Conservation (phyloP, 2,888 invertebrate genomes). For the Drosophila acutilabella region DNA sequence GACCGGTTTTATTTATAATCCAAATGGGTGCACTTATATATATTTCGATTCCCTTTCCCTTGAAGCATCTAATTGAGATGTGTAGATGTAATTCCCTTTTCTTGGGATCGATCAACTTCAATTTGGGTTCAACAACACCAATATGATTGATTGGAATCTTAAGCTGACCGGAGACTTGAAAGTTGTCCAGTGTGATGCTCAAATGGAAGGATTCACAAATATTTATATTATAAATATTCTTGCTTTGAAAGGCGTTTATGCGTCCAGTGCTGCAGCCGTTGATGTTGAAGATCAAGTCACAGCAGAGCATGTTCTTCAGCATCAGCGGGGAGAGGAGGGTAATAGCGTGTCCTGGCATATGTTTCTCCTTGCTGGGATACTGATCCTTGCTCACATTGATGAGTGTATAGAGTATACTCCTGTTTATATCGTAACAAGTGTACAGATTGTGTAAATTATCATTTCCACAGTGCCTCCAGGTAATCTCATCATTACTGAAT, state of each 20-base stretch:
- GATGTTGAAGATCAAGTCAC: conserved; percentile 89
- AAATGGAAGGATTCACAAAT: conserved; percentile 88
- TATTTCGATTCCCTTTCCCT: conserved; percentile 88
- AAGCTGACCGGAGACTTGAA: conserved; percentile 90
- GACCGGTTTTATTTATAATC: conserved; percentile 97
- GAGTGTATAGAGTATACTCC: conserved; percentile 79
- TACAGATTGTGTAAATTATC: conserved; percentile 73
- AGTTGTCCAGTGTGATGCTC: conserved; percentile 93
- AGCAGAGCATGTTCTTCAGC: conserved; percentile 94
- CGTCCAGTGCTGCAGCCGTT: conserved; percentile 85
- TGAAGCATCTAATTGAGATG: conserved; percentile 87
- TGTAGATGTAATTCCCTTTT: conserved; percentile 91
- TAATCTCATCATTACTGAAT: conserved; percentile 81
- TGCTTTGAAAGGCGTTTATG: conserved; percentile 85
- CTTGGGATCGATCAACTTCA: conserved; percentile 91
- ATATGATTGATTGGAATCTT: conserved; percentile 85
- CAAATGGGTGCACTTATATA: conserved; percentile 95
- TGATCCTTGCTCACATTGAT: conserved; percentile 89
- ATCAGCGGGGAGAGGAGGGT: conserved; percentile 93
- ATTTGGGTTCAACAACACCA: conserved; percentile 88
- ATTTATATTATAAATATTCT: conserved; percentile 87
- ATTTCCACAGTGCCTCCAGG: conserved; percentile 78
- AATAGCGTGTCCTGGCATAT: conserved; percentile 93
- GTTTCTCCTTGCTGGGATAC: conserved; percentile 89
- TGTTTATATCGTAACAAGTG: conserved; percentile 78